Percentiles rank a stretch among this genome's conserved stretches.
phyloP scores from a whole-genome alignment of 2,113 vertebrate species.

The Arvicanthis niloticus region DNA sequence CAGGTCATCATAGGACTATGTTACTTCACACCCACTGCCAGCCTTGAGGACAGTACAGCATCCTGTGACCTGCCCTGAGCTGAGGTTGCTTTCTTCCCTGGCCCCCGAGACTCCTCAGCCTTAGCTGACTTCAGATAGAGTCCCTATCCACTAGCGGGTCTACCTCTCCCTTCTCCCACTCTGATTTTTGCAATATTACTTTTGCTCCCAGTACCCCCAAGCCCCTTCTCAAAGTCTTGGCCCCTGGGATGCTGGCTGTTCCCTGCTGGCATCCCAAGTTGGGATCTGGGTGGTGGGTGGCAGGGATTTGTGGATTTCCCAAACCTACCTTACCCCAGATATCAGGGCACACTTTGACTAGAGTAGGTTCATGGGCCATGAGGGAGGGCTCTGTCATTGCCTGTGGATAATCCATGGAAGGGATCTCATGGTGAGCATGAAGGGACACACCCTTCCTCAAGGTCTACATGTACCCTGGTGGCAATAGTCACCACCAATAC shows the following conservation, averaged over 20 bases:
- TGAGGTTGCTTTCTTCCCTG: not conserved
- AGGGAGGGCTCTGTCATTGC: not conserved
- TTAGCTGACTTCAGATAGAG: fast-evolving
- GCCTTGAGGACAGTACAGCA: too few relatives aligned
- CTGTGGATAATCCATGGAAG: not conserved
- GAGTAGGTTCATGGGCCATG: not conserved
- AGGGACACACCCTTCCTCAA: fast-evolving
- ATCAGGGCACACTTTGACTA: fast-evolving
- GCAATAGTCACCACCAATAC: fast-evolving
- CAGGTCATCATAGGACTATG: not conserved
- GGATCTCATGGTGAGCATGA: fast-evolving
- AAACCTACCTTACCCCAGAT: fast-evolving
- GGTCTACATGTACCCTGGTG: fast-evolving
- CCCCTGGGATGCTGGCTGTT: not conserved
- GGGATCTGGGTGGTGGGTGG: fast-evolving
- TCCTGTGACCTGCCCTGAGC: not conserved
- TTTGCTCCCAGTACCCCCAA: fast-evolving
- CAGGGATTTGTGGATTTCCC: not conserved
- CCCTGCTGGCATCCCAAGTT: not conserved
- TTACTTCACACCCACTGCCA: not conserved
- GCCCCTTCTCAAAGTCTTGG: not conserved
- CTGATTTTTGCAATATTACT: fast-evolving
- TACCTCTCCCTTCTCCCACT: fast-evolving
- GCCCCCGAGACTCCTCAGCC: not conserved
- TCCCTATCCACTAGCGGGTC: not conserved